Base-by-base conservation (phyloP, 2,113 vertebrate species). In the Hippoglossus stenolepis region DNA sequence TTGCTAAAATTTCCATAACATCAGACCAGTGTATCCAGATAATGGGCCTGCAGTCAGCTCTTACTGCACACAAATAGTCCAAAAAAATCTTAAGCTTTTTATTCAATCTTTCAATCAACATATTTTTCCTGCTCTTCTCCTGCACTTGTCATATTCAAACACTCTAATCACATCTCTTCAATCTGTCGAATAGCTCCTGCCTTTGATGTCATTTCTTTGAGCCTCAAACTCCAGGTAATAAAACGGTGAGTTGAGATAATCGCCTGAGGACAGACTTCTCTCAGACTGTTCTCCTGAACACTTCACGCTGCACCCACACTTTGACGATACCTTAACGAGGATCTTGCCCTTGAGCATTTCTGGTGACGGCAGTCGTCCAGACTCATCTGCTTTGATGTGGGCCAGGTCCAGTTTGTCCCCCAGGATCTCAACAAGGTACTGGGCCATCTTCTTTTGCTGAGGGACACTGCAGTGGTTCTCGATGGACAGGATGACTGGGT, bases 391-490 rank as follows among this genome's bases (percentile, higher is more conserved):
- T 82, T 90, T 91, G 85, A 98, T 92, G 17, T 90, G 93, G 0
- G 96, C 96, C 73, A 99, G 82, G 80, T 99, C 96, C 91, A 99
- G 92, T 86, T 98, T 98, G 85, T 98, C 97, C 8, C 96, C 97
- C 3, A 99, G 90, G 75, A 99, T 95, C 85, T 96, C 97, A 0
- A 51, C 93, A 28, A 99, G 94, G 58, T 97, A 98, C 90, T 96
- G 96, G 20, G 98, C 98, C 98, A 99, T 99, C 90, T 98, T 98
- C 92, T 99, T 99, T 86, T 99, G 98, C 92, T 99, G 98, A 49
- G 93, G 14, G 0, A 99, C 96, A 0, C 97, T 99, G 91, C 98
- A 99, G 87, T 99, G 98, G 91, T 99, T 99, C 94, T 99, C 98
- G 2, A 99, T 95, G 23, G 98, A 99, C 84, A 99, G 91, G 90